phyloP scores from a whole-genome alignment of 2,797 vertebrate genomes.

The Neosilurus mollespiculum region DNA sequence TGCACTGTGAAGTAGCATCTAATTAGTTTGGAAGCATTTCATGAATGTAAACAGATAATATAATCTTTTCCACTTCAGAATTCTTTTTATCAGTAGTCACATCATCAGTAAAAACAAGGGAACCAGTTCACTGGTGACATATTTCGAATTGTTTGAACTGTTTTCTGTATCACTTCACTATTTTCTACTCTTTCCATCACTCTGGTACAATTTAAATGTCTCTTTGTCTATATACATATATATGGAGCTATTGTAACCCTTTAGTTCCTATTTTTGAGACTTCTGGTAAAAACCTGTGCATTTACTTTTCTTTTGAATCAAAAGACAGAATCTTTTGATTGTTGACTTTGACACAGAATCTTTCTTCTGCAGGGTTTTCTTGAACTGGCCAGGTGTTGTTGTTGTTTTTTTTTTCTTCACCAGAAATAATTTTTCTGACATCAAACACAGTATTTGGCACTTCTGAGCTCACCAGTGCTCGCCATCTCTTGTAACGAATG shows the following conservation, averaged over 20 bases:
- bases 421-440: neutral
- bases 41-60: slow-evolving; percentile 8
- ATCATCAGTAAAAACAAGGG: neutral
- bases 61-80: neutral
- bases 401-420: too few species aligned
- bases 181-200: neutral
- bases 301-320: neutral
- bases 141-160: neutral
- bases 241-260: too few species aligned
- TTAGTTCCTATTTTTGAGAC: neutral
- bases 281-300: neutral
- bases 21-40: slow-evolving; percentile 20
- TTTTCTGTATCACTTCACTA: neutral
- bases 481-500: slow-evolving; percentile 32
- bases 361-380: neutral
- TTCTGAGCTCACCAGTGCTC: neutral
- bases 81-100: neutral
- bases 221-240: too few species aligned
- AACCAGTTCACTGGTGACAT: neutral
- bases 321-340: neutral
- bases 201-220: neutral
- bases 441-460: too few species aligned
- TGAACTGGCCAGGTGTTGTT: too few species aligned
- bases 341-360: neutral
- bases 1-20: neutral